Evolutionary conservation across 2,113 vertebrate species (phyloP), one percentile per base, ranked within the genome.

Genomic region (Thalassarche chlororhynchos): DNA sequence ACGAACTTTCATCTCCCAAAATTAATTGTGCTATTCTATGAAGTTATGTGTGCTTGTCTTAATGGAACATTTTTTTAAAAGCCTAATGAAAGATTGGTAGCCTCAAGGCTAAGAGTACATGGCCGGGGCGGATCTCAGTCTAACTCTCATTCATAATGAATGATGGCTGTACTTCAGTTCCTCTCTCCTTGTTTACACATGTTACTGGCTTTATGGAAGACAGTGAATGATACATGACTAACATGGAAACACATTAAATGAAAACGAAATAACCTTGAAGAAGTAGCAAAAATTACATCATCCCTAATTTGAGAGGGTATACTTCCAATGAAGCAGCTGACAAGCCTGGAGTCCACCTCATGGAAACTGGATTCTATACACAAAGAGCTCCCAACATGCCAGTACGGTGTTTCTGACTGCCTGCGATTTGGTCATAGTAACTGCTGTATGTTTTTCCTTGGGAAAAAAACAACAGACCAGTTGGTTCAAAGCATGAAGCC

Each of bases 151-250:
- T 77, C 38, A 17, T 58, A 94, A 80, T 0, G 1, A 55, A 80
- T 52, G 57, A 84, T 16, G 89, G 69, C 80, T 89, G n/a, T 65
- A 69, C 74, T 94, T 89, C 65, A 82, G 58, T 69, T 96, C 74
- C 46, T 80, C 23, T 94, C 83, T 76, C 91, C 69, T 65, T 91
- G 87, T 96, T 94, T 91, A 94, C 89, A 93, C 81, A 75, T 34
- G 89, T 96, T 93, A 75, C 46, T 87, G 75, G 20, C 87, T 96
- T 65, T 40, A 61, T 46, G 61, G 78, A 79, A 94, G 72, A 76
- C 31, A 66, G 49, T 38, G 66, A 95, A 49, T 57, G 69, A 93
- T 72, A 93, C 42, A 54, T 89, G 82, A 94, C 89, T 96, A 96
- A 92, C 32, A 51, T 14, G 42, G 49, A 89, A 91, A 94, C 38